Percentiles rank a stretch among this genome's conserved stretches.
These are phyloP conservation scores for Rhingia campestris DNA, from an alignment of 2,888 invertebrate genomes.

Conservation along the genomic window DNA sequence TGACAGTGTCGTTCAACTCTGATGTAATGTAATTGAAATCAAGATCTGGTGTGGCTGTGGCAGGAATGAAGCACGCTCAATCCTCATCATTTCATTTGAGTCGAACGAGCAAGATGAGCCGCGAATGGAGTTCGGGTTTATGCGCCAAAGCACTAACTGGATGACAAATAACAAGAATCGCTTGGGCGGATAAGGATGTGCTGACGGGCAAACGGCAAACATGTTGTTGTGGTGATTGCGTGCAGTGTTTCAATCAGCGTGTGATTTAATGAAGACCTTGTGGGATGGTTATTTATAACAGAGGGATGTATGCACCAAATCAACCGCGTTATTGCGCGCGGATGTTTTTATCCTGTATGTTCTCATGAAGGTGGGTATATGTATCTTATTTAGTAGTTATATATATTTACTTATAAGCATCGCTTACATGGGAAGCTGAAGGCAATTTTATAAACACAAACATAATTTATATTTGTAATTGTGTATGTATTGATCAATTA, in stretches of 20 bases:
- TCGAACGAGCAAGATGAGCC: slow-evolving; percentile 21
- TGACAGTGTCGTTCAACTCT: slow-evolving; percentile 73
- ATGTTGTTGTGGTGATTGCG: slow-evolving; percentile 60
- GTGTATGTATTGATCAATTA: too few relatives aligned
- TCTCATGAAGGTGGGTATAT: too few relatives aligned
- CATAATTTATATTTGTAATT: too few relatives aligned
- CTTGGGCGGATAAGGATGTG: slow-evolving; percentile 57
- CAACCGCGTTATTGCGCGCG: slow-evolving; percentile 14
- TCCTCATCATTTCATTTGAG: slow-evolving; percentile 34
- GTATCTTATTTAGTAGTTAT: too few relatives aligned
- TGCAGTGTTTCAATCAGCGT: slow-evolving; percentile 70
- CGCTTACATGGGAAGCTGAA: too few relatives aligned
- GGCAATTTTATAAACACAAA: too few relatives aligned
- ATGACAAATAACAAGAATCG: slow-evolving; percentile 68
- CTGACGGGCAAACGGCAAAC: slow-evolving; percentile 53
- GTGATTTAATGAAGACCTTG: slow-evolving; percentile 65
- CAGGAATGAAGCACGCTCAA: slow-evolving; percentile 46
- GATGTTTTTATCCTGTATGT: slow-evolving; percentile 35
- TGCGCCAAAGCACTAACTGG: slow-evolving; percentile 36
- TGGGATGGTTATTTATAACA: slow-evolving; percentile 67
- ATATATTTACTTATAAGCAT: too few relatives aligned
- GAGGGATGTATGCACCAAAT: slow-evolving; percentile 44
- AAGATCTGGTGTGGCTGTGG: slow-evolving; percentile 42
- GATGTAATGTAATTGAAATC: slow-evolving; percentile 62
- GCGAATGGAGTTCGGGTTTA: slow-evolving; percentile 24